These are phyloP conservation scores for Dicranocentrus wangi DNA, from an alignment of 2,888 invertebrate genomes.

Conservation along the genomic window DNA sequence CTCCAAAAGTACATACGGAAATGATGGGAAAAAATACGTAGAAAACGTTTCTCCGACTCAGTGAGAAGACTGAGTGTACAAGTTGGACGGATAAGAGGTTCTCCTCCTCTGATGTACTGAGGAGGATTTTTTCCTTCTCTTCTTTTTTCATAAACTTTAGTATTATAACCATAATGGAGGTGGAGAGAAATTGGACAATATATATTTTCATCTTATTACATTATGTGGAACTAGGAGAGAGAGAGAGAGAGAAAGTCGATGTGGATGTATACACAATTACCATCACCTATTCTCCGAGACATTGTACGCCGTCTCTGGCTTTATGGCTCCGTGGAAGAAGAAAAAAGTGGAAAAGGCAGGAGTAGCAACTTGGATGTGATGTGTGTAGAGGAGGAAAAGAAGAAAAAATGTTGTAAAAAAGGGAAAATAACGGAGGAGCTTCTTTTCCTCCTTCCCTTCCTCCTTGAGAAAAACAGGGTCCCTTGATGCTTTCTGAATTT, in stretches of 20 bases:
- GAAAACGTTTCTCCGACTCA: no score
- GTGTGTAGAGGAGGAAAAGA: background rate
- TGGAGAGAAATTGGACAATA: slow-evolving; percentile 43
- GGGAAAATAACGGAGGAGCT: slow-evolving; percentile 3
- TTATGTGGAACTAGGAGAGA: no score
- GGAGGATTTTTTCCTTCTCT: slow-evolving; percentile 16
- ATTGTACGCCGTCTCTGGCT: slow-evolving; percentile 20
- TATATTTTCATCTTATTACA: slow-evolving; percentile 27
- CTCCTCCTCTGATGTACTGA: no score
- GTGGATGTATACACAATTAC: slow-evolving; percentile 32
- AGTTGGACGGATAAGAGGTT: no score
- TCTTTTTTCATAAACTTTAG: background rate
- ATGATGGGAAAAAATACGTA: background rate
- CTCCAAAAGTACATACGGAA: no score
- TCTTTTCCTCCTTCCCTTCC: slow-evolving; percentile 6
- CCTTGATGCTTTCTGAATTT: slow-evolving; percentile 42
- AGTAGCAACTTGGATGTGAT: no score
- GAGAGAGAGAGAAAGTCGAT: slow-evolving; percentile 24
- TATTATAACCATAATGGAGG: background rate
- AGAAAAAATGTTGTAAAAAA: slow-evolving; percentile 8
- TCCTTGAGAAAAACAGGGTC: slow-evolving; percentile 24
- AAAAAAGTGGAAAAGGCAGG: slow-evolving; percentile 2
- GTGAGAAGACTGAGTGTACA: no score
- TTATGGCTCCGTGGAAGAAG: background rate
- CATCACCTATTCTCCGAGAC: slow-evolving; percentile 35